Base-by-base conservation (phyloP, 2,113 vertebrate genomes). In the Sebastes fasciatus region DNA sequence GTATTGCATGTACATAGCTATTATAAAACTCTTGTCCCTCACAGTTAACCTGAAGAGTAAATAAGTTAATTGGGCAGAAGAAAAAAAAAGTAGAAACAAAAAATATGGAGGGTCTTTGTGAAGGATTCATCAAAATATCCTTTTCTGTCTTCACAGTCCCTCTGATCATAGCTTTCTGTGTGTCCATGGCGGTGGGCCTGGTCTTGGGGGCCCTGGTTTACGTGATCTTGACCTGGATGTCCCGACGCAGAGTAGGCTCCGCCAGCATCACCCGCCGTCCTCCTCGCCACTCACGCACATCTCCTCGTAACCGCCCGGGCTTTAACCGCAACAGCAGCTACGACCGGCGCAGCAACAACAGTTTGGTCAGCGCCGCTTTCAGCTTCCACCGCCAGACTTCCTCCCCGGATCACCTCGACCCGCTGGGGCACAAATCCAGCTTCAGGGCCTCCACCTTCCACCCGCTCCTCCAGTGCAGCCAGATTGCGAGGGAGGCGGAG, bases 381-480 rank as follows among this genome's bases (percentile, higher is more conserved):
- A 97, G 96, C 42, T 98, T 99, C 92, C 97, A 99, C 88, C 94
- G 97, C 0, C 98, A 99, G 85, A 94, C 95, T 0, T 94, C 94
- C 55, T 97, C 97, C 46, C 88, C 96, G 54, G 98, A 99, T 40
- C 96, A 96, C 72, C 91, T 95, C 1, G 97, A 97, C 74, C 96
- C 96, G 2, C 95, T 96, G 55, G 97, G 96, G 5, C 96, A 97
- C 70, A 99, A 99, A 91, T 95, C 96, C 63, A 98, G 97, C 88
- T 99, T 99, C 93, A 93, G 97, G 0, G 97, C 96, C 0, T 99
- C 98, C 4, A 99, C 98, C 13, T 99, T 99, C 92, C 98, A 99
- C 83, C 98, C 98, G 0, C 97, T 99, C 8, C 91, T 98, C 64
- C 97, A 99, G 81, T 96, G 96, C 40, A 97, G 96, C 68, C 97